Conservation (phyloP, 2,113 vertebrate species). For the Cottus gobio region DNA sequence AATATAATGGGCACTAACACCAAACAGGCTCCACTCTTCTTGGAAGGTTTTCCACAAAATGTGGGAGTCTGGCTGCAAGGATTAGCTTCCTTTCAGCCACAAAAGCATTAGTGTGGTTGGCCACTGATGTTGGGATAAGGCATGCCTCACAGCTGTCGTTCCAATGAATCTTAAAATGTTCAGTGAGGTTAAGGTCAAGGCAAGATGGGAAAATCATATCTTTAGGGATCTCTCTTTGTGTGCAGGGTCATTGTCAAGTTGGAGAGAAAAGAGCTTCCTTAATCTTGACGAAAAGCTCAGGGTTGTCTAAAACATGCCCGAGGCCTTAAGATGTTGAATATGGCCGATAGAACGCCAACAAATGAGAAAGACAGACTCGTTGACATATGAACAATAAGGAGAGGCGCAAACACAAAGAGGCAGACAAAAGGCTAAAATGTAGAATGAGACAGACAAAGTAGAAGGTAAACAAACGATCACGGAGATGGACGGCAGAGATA, state of each 20-base stretch:
- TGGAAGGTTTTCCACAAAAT: not conserved
- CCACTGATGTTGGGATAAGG: not conserved
- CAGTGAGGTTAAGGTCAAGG: slow-evolving; percentile 13
- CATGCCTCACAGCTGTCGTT: not conserved
- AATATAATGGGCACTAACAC: not conserved
- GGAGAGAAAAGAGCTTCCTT: not conserved
- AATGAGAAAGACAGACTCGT: not conserved
- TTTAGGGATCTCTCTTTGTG: not conserved
- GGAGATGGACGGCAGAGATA: slow-evolving; percentile 50
- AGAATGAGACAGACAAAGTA: slow-evolving; percentile 13
- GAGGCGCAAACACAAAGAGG: not conserved
- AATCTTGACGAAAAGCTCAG: not conserved
- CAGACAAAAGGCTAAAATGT: slow-evolving; percentile 12
- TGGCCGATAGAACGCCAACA: not conserved
- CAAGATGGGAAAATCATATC: not conserved
- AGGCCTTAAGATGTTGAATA: not conserved
- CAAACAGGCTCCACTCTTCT: slow-evolving; percentile 2
- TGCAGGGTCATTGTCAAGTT: not conserved
- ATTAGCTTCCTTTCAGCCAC: slow-evolving; percentile 2
- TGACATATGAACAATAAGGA: not conserved
- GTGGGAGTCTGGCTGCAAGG: not conserved
- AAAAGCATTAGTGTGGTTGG: not conserved
- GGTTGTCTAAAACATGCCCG: not conserved
- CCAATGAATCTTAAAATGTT: slow-evolving; percentile 16
- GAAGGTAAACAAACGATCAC: slow-evolving; percentile 48